Conservation (phyloP, 1,140 invertebrate genomes). For the Heliconius hermathena region DNA sequence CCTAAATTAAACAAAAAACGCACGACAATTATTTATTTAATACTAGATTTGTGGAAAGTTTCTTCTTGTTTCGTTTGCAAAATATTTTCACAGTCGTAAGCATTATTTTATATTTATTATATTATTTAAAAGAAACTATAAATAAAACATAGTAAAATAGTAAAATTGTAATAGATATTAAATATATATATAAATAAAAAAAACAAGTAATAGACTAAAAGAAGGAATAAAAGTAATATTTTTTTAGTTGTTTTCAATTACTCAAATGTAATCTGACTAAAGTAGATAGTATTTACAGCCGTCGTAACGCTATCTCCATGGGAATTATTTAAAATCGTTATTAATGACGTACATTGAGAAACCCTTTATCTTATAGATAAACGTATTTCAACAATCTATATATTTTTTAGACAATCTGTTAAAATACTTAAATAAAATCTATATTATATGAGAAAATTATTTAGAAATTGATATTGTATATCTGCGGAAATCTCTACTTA, state of each 20-base stretch:
- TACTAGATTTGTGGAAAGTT: background rate
- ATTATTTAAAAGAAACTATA: too few relatives aligned
- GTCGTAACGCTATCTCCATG: background rate
- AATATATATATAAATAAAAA: background rate
- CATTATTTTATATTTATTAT: background rate
- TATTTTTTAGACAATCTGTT: background rate
- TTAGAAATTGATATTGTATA: too few relatives aligned
- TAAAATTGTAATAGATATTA: too few relatives aligned
- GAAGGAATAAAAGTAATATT: background rate
- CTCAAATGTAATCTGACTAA: background rate
- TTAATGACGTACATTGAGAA: conserved; percentile 6
- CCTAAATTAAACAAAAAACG: background rate
- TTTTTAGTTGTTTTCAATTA: background rate
- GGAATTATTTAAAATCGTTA: background rate
- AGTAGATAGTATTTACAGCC: background rate
- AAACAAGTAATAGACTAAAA: background rate
- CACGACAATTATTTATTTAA: background rate
- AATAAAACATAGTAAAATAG: too few relatives aligned
- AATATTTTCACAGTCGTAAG: background rate
- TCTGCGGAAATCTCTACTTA: too few relatives aligned
- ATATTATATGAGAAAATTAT: background rate
- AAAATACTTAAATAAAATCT: too few relatives aligned
- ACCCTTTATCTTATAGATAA: conserved; percentile 16
- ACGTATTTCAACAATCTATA: background rate
- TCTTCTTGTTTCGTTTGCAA: background rate